A percentile compares a stretch with the other conserved stretches of the same genome.
These are phyloP conservation scores for Furnarius figulus DNA, from an alignment of 2,113 vertebrate genomes.

Conservation along the genomic window DNA sequence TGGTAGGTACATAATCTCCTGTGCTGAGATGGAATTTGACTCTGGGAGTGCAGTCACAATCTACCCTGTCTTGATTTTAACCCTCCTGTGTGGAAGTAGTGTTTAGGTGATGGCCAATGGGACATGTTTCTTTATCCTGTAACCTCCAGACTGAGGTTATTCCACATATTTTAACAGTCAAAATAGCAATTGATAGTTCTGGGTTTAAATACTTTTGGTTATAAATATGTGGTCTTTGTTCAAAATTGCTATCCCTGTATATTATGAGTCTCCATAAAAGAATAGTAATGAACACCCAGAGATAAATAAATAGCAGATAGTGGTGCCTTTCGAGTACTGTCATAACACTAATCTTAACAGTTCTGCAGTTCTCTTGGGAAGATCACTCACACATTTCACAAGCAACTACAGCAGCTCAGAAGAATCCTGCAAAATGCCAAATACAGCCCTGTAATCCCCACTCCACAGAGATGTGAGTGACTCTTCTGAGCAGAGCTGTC, in stretches of 20 bases:
- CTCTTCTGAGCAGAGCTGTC: not conserved
- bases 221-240: not conserved
- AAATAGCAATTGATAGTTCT: not conserved
- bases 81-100: not conserved
- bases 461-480: not conserved
- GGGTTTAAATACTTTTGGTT: not conserved
- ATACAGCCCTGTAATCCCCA: not conserved
- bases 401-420: not conserved
- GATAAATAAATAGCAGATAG: not conserved
- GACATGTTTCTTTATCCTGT: not conserved
- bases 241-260: not conserved
- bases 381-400: not conserved
- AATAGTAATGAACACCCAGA: not conserved
- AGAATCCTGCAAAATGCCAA: not conserved
- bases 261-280: not conserved
- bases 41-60: not conserved
- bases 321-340: not conserved
- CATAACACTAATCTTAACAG: not conserved
- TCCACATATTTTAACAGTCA: not conserved
- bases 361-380: not conserved
- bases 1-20: not conserved
- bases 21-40: not conserved
- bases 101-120: not conserved
- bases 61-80: not conserved
- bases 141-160: not conserved